Conservation (phyloP, 2,797 vertebrate genomes). For the Anguilla obscura region DNA sequence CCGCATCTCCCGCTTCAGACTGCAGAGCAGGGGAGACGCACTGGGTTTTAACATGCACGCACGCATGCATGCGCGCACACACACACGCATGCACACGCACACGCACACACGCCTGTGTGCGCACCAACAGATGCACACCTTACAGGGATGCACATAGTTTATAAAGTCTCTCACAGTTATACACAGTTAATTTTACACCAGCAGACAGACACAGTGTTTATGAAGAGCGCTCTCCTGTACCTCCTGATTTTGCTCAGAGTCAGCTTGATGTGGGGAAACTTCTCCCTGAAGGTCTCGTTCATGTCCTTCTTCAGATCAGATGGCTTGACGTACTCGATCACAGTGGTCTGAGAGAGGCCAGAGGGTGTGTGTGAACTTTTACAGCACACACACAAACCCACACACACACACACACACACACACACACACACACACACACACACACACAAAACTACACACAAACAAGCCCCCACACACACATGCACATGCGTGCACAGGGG, state of each 20-base stretch:
- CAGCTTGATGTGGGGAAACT: conserved; percentile 94
- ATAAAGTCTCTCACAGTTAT: not conserved
- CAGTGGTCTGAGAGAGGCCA: conserved; percentile 82
- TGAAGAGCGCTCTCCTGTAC: conserved; percentile 61
- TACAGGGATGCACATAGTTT: not conserved
- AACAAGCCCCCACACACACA: too few relatives aligned
- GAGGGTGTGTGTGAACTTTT: not conserved
- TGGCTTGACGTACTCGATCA: conserved; percentile 97
- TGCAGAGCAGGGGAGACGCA: conserved; percentile 49
- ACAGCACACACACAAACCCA: not conserved
- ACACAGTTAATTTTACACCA: not conserved
- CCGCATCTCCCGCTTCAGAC: conserved; percentile 94
- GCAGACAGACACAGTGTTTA: not conserved
- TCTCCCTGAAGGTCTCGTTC: conserved; percentile 96
- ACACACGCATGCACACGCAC: not conserved
- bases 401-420: not conserved
- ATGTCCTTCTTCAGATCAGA: conserved; percentile 98
- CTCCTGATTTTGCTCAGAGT: conserved; percentile 97
- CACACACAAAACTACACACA: not conserved
- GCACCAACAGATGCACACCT: not conserved
- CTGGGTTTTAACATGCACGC: not conserved
- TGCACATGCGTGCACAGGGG: too few relatives aligned
- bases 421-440: too few relatives aligned
- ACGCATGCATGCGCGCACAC: not conserved
- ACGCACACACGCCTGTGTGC: not conserved